phyloP scores from a whole-genome alignment of 1,140 invertebrate species.

The Pollicipes pollicipes region DNA sequence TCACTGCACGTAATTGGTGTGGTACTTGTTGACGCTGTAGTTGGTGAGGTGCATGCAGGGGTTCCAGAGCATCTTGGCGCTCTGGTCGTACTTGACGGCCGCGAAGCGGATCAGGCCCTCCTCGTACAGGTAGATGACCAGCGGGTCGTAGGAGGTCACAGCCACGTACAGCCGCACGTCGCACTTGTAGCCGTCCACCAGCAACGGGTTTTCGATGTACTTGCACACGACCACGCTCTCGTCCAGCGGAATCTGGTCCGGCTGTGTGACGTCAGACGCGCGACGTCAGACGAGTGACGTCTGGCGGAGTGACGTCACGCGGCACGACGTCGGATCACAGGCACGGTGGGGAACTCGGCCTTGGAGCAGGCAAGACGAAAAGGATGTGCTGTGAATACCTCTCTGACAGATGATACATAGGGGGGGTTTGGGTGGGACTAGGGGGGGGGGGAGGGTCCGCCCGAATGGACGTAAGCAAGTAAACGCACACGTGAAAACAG shows the following conservation, averaged over 20 bases:
- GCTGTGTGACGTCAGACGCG: constrained; percentile 35
- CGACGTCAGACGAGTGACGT: no score
- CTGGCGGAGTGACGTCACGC: no score
- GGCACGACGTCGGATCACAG: no score
- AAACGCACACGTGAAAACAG: no score
- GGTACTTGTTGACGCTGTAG: constrained; percentile 37
- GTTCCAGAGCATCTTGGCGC: constrained; percentile 23
- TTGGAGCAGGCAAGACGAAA: no score
- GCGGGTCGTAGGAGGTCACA: constrained; percentile 38
- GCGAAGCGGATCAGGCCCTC: constrained; percentile 35
- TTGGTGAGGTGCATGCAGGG: constrained; percentile 41
- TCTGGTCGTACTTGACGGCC: constrained; percentile 23
- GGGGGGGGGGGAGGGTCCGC: no score
- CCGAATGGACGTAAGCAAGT: no score
- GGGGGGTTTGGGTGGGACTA: no score
- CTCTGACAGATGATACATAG: no score
- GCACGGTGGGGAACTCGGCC: no score
- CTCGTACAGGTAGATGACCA: constrained; percentile 38
- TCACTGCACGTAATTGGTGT: constrained; percentile 23
- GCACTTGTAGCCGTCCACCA: constrained; percentile 90
- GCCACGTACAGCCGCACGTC: constrained; percentile 39
- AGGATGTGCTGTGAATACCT: no score
- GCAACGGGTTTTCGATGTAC: constrained; percentile 81
- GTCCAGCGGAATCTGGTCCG: constrained; percentile 74
- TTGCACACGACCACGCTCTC: constrained; percentile 80